Evolutionary conservation across 2,797 vertebrate genomes (phyloP).

Genomic region (Anabas testudineus): DNA sequence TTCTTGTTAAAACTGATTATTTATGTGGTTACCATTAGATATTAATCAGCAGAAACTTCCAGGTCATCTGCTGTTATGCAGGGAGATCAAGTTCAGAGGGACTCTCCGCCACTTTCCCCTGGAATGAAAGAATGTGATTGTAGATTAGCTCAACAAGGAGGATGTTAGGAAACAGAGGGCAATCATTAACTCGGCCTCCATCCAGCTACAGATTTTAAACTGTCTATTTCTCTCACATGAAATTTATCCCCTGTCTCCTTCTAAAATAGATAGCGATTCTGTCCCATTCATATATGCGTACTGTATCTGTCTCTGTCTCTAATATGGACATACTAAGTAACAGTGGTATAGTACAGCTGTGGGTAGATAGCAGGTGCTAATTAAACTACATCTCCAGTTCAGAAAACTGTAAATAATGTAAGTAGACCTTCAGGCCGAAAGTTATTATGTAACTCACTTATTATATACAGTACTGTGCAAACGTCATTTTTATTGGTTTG

Average conservation of each 20-base stretch:
- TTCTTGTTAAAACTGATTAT: slow-evolving; percentile 18
- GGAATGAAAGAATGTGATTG: slow-evolving; percentile 64
- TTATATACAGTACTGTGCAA: background rate
- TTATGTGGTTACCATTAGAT: slow-evolving; percentile 16
- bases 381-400: background rate
- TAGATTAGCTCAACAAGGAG: slow-evolving; percentile 61
- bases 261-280: background rate
- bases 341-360: background rate
- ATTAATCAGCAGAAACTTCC: slow-evolving; percentile 24
- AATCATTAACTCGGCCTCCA: slow-evolving; percentile 75
- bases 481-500: too few relatives aligned
- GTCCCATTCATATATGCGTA: background rate
- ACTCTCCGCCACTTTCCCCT: slow-evolving; percentile 47
- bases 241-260: background rate
- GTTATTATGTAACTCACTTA: background rate
- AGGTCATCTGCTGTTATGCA: slow-evolving; percentile 6
- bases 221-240: slow-evolving; percentile 12
- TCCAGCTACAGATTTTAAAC: slow-evolving; percentile 8
- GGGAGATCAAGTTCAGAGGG: slow-evolving; percentile 33
- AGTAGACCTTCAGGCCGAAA: background rate
- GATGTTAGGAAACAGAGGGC: slow-evolving; percentile 51
- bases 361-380: background rate
- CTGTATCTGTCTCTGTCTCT: background rate
- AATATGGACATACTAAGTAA: background rate
- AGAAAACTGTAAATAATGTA: background rate